Evolutionary conservation across 2,113 vertebrate species (phyloP), one percentile per base, ranked within the genome.

Genomic region (Propithecus coquereli): DNA sequence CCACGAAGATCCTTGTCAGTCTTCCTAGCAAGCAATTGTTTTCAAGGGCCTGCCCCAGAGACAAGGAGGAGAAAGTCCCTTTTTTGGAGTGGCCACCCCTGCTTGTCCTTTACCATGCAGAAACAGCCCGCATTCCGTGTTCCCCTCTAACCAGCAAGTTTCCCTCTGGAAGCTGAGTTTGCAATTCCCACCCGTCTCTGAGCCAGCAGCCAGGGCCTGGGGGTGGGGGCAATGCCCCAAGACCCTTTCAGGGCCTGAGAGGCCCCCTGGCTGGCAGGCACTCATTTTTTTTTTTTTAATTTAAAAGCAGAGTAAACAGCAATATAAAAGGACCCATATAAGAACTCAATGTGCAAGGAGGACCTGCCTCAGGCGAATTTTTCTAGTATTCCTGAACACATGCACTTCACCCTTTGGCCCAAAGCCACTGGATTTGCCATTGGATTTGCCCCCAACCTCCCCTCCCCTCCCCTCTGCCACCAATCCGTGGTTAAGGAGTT

Each of bases 361-460:
- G 97, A 96, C 96, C 86, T 95, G 97, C 97, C 97, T 98, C 40
- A 5, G 97, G 98, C 95, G 96, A 96, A 95, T 95, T 97, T 97
- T 97, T 96, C 97, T 65, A 61, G 97, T 98, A 98, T 98, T 98
- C 97, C 96, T 97, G 95, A 98, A 98, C 98, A 98, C 87, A 94
- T 37, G 91, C 90, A 20, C 97, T 98, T 97, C 97, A 96, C 94
- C 91, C 87, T 96, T 98, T 98, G 98, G 98, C 98, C 85, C 71
- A 50, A 90, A 80, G 97, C 98, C 97, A 92, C 40, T 96, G 97
- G 94, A 97, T 94, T 96, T 96, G 77, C 71, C 97, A 92, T 43
- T 96, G 97, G 94, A 97, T 94, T 96, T 96, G 77, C 71, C 87
- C 96, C 90, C 65, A 83, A 32, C 84, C 71, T 76, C 45, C 2